These are phyloP conservation scores for Phrixothrix hirtus DNA, from an alignment of 2,888 invertebrate genomes.

Conservation along the genomic window DNA sequence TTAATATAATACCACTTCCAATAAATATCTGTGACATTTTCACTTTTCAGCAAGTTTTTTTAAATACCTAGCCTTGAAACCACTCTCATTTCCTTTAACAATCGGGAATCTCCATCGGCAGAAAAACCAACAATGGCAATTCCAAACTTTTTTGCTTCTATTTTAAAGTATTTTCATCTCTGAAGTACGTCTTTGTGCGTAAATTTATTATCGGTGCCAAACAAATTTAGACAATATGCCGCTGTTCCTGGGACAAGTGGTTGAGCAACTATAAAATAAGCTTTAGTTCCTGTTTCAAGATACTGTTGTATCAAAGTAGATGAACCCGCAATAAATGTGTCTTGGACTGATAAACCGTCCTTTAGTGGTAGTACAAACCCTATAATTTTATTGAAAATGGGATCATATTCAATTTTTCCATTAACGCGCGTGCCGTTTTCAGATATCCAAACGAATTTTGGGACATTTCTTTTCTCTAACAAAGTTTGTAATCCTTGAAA, in stretches of 20 bases:
- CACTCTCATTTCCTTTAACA: constrained; percentile 38
- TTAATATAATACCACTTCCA: constrained; percentile 19
- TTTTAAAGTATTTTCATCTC: constrained; percentile 34
- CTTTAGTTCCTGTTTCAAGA: constrained; percentile 8
- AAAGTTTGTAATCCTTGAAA: too few relatives aligned
- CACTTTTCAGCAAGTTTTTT: not conserved
- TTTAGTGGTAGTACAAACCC: constrained; percentile 1
- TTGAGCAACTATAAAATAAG: constrained; percentile 37
- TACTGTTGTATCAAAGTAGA: constrained; percentile 19
- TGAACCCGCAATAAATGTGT: not conserved
- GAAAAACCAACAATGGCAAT: constrained; percentile 36
- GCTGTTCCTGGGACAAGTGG: constrained; percentile 14
- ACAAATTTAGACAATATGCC: constrained; percentile 36
- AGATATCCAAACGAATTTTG: constrained; percentile 1
- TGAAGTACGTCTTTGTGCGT: constrained; percentile 30
- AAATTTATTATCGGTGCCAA: constrained; percentile 40
- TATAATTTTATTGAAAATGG: too few relatives aligned
- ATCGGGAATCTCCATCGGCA: constrained; percentile 38
- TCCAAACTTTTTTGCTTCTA: constrained; percentile 23
- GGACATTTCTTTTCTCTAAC: not conserved
- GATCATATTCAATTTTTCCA: not conserved
- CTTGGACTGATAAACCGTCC: not conserved
- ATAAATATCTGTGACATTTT: too few relatives aligned
- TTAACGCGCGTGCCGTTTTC: not conserved
- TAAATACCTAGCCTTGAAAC: constrained; percentile 21